Evolutionary conservation across 2,888 invertebrate species (phyloP).

Genomic region (Erannis defoliaria): DNA sequence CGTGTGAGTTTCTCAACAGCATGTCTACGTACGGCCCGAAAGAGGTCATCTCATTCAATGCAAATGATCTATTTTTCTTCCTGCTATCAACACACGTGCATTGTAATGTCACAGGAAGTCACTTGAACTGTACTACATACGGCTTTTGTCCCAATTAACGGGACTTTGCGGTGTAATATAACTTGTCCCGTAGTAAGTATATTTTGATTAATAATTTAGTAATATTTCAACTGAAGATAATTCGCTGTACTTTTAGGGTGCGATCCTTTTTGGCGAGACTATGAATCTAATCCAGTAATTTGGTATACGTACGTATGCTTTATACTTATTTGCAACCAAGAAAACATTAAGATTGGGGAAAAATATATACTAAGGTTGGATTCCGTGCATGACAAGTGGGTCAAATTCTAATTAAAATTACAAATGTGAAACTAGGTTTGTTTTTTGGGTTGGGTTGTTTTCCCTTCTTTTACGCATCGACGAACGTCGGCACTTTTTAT

Average conservation of each 20-base stretch:
- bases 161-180: constrained; percentile 60
- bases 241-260: not conserved
- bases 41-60: constrained; percentile 62
- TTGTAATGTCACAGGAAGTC: constrained; percentile 66
- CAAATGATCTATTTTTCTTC: constrained; percentile 67
- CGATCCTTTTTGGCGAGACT: no score
- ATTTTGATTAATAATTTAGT: not conserved
- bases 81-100: constrained; percentile 55
- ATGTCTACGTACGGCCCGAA: constrained; percentile 49
- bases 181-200: constrained; percentile 53
- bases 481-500: no score
- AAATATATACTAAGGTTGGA: no score
- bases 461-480: no score
- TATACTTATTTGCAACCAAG: no score
- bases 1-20: constrained; percentile 11
- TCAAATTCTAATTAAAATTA: no score
- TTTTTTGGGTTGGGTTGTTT: no score
- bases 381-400: no score
- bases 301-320: no score
- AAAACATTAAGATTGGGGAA: no score
- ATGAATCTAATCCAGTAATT: no score
- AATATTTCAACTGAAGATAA: not conserved
- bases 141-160: constrained; percentile 67
- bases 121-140: constrained; percentile 62
- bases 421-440: no score